Conservation (phyloP, 1,140 invertebrate genomes). For the Scaptodrosophila lebanonensis region DNA sequence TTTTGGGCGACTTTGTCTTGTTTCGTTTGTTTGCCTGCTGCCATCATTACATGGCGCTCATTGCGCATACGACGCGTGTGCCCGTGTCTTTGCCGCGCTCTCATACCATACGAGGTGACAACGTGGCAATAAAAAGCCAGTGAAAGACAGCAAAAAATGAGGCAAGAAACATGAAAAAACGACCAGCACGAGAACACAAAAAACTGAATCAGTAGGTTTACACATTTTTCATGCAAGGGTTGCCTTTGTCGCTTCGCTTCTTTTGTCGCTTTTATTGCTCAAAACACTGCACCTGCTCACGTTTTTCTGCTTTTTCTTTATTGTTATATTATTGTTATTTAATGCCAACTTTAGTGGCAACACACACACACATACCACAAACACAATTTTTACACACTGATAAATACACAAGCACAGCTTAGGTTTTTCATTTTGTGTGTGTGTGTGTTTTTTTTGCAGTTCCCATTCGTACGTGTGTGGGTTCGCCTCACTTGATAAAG, state of each 20-base stretch:
- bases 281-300: constrained; percentile 8
- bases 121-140: constrained; percentile 38
- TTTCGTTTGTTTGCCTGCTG: constrained; percentile 2
- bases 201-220: constrained; percentile 15
- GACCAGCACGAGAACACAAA: constrained; percentile 5
- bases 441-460: too few species aligned
- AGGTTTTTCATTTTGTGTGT: too few species aligned
- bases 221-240: constrained; percentile 45
- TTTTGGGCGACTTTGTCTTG: constrained; percentile 10
- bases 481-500: constrained; percentile 37
- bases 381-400: constrained; percentile 62
- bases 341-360: constrained; percentile 67
- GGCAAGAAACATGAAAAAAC: constrained; percentile 5
- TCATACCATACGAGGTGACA: constrained; percentile 34
- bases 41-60: constrained; percentile 17
- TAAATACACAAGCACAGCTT: constrained; percentile 64
- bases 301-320: constrained; percentile 41
- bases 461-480: constrained; percentile 37
- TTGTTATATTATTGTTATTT: constrained; percentile 71
- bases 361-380: constrained; percentile 34
- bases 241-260: constrained; percentile 15
- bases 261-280: constrained; percentile 11
- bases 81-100: too few species aligned
- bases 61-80: constrained; percentile 51
- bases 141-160: constrained; percentile 37